Evolutionary conservation across 2,113 vertebrate genomes (phyloP), one percentile per base, ranked within the genome.

Genomic region (Scomber japonicus): DNA sequence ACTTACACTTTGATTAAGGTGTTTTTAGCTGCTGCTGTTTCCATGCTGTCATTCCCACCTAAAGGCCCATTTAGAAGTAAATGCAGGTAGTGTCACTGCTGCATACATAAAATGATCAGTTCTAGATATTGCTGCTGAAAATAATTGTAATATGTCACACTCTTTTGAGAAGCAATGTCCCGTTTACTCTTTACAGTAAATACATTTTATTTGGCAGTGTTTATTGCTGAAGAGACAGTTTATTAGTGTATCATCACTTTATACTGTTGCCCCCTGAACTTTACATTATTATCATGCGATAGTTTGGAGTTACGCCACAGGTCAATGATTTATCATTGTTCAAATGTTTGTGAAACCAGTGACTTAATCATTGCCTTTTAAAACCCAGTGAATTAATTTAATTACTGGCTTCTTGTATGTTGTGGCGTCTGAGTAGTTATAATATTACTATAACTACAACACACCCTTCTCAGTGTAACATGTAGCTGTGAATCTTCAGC

Each of bases 141-240:
- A 8, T 40, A 7, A 40, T 40, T 40, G 9, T 9, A 40, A 40
- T 1, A 40, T 8, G 35, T 9, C 35, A 40, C 9, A 40, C 35
- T 40, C 35, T 40, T 10, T 40, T 40, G 35, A 40, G 35, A 40
- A 2, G 9, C 35, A 40, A 7, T 40, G 35, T 9, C 35, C 35
- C 9, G 35, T 7, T 40, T 40, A 8, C 35, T 40, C 35, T 40
- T 40, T 17, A 59, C 45, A 31, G 55, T 27, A 50, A 49, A 67
- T 17, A 35, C 2, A n/a, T 65, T 31, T 35, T 2, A n/a, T 13
- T 3, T 14, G 30, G n/a, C 49, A 53, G 54, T 54, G 48, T 48
- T 61, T 35, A 61, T 11, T 61, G 12, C 56, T 55, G 17, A 59
- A 67, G 49, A 55, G 68, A 46, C 55, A 15, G 11, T 48, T 74